Percentiles rank a stretch among this genome's conserved stretches.
phyloP scores from a whole-genome alignment of 2,888 invertebrate species.

The Cataglyphis rosenhaueri region DNA sequence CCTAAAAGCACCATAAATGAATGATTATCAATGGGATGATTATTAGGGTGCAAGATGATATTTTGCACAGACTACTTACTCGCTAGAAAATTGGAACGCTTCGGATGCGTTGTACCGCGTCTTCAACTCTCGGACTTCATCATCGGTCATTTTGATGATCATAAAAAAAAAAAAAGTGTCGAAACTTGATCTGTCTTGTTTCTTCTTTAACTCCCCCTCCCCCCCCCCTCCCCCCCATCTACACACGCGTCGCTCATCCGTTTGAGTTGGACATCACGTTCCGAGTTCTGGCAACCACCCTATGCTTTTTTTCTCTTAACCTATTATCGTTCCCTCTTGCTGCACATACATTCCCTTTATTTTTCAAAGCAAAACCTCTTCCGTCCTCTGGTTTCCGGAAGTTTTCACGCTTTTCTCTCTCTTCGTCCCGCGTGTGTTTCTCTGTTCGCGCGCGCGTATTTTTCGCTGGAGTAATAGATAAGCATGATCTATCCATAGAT shows the following conservation, averaged over 20 bases:
- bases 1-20: constrained; percentile 27
- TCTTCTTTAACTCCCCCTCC: constrained; percentile 31
- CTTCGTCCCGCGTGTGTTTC: constrained; percentile 7
- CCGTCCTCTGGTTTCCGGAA: constrained; percentile 1
- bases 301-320: constrained; percentile 10
- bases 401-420: constrained; percentile 30
- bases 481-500: background rate
- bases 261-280: constrained; percentile 37
- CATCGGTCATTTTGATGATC: constrained; percentile 3
- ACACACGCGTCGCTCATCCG: constrained; percentile 27
- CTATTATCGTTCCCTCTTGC: constrained; percentile 17
- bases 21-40: constrained; percentile 18
- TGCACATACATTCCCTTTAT: background rate
- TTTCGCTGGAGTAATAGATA: constrained; percentile 14
- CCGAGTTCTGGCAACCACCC: constrained; percentile 77
- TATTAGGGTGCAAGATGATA: background rate
- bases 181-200: constrained; percentile 19
- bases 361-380: constrained; percentile 10
- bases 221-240: background rate
- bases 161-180: background rate
- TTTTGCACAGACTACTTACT: background rate
- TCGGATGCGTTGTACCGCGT: constrained; percentile 12
- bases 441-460: background rate
- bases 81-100: background rate
- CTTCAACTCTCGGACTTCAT: background rate